These are phyloP conservation scores for Canis aureus DNA, from an alignment of 2,113 vertebrate species.

Conservation along the genomic window DNA sequence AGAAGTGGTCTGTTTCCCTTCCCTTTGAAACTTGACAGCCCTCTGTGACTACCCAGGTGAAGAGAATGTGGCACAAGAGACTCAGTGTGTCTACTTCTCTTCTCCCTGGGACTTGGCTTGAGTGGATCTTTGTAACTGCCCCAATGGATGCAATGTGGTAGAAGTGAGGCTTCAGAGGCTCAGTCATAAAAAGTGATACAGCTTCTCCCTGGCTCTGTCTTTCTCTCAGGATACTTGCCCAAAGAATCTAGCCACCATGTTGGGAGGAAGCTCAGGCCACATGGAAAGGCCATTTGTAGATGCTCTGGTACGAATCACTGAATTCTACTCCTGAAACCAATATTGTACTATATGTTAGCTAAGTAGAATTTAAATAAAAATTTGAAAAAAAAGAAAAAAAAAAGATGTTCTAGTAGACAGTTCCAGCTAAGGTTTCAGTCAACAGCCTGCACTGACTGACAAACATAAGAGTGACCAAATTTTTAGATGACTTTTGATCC, in stretches of 20 bases:
- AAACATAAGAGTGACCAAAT: neutral
- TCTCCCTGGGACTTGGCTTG: neutral
- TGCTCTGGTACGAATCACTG: neutral
- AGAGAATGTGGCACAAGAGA: neutral
- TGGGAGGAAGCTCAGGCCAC: neutral
- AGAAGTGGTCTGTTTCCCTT: neutral
- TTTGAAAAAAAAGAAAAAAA: neutral
- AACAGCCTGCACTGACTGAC: neutral
- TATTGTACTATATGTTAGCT: neutral
- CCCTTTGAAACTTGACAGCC: neutral
- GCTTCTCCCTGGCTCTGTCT: neutral
- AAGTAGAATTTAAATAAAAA: neutral
- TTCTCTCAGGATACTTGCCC: neutral
- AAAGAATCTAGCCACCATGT: neutral
- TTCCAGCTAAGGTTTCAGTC: neutral
- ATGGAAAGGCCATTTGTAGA: neutral
- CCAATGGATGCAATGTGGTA: neutral
- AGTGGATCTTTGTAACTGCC: neutral
- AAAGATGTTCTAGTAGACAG: neutral
- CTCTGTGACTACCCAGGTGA: neutral
- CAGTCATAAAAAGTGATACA: neutral
- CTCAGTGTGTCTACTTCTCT: neutral
- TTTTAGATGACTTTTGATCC: neutral
- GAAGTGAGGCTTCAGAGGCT: neutral
- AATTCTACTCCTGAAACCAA: neutral